Percentiles rank a stretch among this genome's conserved stretches.
phyloP scores from a whole-genome alignment of 2,888 invertebrate genomes.

The Xestia rhomboidea region DNA sequence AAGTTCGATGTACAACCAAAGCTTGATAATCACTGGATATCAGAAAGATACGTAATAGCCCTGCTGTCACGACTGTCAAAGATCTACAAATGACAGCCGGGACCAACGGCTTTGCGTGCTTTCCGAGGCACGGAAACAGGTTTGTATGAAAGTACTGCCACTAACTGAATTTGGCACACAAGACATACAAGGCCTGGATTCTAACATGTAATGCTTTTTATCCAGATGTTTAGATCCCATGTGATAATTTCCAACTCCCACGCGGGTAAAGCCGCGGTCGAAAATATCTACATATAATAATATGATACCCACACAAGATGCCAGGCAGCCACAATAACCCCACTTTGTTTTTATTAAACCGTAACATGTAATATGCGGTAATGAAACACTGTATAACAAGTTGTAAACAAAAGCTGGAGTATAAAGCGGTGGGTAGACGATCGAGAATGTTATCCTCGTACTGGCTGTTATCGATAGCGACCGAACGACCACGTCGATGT shows the following conservation, averaged over 20 bases:
- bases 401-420: slow-evolving; percentile 23
- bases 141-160: too few species aligned
- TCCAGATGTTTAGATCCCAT: neutral
- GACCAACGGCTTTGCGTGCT: too few species aligned
- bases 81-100: too few species aligned
- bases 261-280: neutral
- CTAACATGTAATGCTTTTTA: neutral
- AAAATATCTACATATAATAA: neutral
- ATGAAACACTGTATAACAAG: slow-evolving; percentile 19
- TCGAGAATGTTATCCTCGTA: slow-evolving; percentile 14
- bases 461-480: slow-evolving; percentile 10
- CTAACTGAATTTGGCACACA: too few species aligned
- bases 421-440: slow-evolving; percentile 15
- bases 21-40: too few species aligned
- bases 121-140: too few species aligned
- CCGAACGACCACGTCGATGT: neutral
- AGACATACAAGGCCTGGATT: neutral
- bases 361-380: slow-evolving; percentile 17
- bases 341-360: slow-evolving; percentile 5
- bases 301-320: neutral
- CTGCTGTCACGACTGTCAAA: too few species aligned
- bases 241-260: neutral
- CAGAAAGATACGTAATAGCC: too few species aligned
- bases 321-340: neutral
- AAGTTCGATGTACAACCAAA: too few species aligned